Percentiles rank a stretch among this genome's conserved stretches.
phyloP scores from a whole-genome alignment of 2,797 vertebrate species.

The Spea hammondii region DNA sequence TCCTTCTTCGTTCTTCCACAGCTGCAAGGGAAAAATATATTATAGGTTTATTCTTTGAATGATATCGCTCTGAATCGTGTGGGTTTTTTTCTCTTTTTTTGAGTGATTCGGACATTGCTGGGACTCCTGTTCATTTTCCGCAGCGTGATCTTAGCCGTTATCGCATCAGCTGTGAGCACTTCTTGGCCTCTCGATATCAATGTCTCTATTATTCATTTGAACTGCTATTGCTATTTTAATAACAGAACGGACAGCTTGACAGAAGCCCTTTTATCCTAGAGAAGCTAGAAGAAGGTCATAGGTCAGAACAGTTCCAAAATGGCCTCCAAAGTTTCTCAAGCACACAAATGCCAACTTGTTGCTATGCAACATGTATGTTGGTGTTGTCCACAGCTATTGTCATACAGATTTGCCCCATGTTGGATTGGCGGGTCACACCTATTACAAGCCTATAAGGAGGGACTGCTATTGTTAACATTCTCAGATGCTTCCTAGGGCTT shows the following conservation, averaged over 20 bases:
- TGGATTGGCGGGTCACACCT: slow-evolving; percentile 50
- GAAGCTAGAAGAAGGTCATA: slow-evolving; percentile 35
- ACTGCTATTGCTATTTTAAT: slow-evolving; percentile 22
- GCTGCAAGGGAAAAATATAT: slow-evolving; percentile 59
- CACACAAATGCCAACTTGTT: slow-evolving; percentile 55
- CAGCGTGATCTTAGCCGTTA: too few species aligned
- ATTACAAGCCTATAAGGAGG: neutral
- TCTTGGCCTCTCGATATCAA: neutral
- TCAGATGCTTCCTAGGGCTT: slow-evolving; percentile 53
- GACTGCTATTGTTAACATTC: slow-evolving; percentile 49
- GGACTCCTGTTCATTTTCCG: too few species aligned
- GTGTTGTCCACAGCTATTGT: slow-evolving; percentile 46
- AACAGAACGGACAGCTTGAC: slow-evolving; percentile 4
- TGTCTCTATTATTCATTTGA: neutral
- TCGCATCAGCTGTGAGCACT: neutral
- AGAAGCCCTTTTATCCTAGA: slow-evolving; percentile 26
- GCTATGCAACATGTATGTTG: neutral
- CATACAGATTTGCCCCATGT: slow-evolving; percentile 46
- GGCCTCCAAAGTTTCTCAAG: neutral
- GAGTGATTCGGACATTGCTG: too few species aligned
- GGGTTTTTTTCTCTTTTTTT: too few species aligned
- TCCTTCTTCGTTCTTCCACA: slow-evolving; percentile 64
- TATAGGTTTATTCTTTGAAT: too few species aligned
- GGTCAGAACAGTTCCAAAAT: slow-evolving; percentile 43
- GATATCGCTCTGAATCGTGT: too few species aligned